Base-by-base conservation (phyloP, 2,888 invertebrate species). In the Galerucella calmariensis region DNA sequence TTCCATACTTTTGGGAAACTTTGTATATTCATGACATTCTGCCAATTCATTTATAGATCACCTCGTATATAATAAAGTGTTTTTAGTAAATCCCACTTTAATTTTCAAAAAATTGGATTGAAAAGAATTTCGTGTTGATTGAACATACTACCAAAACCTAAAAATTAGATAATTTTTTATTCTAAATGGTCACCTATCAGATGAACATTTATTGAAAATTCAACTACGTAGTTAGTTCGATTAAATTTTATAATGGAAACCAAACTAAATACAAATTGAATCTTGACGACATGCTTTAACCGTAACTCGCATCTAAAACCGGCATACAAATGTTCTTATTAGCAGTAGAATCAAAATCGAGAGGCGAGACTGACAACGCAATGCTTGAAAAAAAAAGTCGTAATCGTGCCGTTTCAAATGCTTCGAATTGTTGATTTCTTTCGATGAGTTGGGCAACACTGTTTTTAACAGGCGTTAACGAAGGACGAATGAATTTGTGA, bases 271-370 rank as follows among this genome's bases (percentile, higher is more conserved):
- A 53, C 53, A 53, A 53, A 41, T 41, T 41, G 35, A 41, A 41
- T 41, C 35, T 53, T 48, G 48, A 48, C 53, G 53, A n/a, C 53
- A 53, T 16, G n/a, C 8, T 53, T 41, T 53, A 16, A 53, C 53
- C 3, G 53, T 53, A 53, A 12, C 14, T 63, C 10, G 41, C 16
- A 14, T n/a, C 10, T 44, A 63, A 63, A 63, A 63, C n/a, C 44
- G 63, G 63, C 63, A 63, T 63, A 63, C 63, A 63, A 63, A 63
- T 63, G 44, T 35, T 14, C 63, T 41, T 41, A 63, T 63, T 63
- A 63, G 63, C 44, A 41, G 44, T 41, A 14, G 16, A 41, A 41
- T 63, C 63, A 14, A 63, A 63, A 16, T 41, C 63, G 12, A 24
- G 35, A 62, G 27, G 62, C n/a, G 35, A 58, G 27, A 62, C 27